These are phyloP conservation scores for Petrophora chlorosata DNA, from an alignment of 2,888 invertebrate genomes.

Conservation along the genomic window DNA sequence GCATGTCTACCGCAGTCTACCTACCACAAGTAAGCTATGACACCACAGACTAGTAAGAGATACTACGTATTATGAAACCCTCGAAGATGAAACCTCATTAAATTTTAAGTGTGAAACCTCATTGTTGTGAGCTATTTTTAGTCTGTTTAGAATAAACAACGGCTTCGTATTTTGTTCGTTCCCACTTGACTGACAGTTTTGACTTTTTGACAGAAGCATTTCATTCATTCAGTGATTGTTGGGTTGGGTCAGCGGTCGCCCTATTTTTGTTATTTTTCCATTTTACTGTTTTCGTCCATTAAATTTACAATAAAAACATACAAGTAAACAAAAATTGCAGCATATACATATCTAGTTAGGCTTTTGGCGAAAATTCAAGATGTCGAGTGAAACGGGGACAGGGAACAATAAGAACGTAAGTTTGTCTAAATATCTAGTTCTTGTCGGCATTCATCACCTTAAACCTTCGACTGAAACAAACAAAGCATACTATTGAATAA, in stretches of 20 bases:
- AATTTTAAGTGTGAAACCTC: too few species aligned
- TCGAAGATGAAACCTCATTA: too few species aligned
- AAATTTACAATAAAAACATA: constrained; percentile 3
- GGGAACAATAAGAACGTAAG: constrained; percentile 80
- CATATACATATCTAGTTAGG: constrained; percentile 21
- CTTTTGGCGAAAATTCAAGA: too few species aligned
- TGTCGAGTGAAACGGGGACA: constrained; percentile 83
- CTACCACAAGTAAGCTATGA: too few species aligned
- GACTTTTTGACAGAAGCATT: too few species aligned
- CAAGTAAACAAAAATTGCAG: background rate
- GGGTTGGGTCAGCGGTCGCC: constrained; percentile 30
- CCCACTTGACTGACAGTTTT: too few species aligned
- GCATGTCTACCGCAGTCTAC: too few species aligned
- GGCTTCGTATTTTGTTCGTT: too few species aligned
- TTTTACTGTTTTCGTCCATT: constrained; percentile 7
- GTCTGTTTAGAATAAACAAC: background rate
- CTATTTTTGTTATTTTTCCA: constrained; percentile 30
- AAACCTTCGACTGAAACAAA: background rate
- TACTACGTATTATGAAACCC: too few species aligned
- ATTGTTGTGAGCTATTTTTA: too few species aligned
- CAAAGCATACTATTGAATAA: background rate
- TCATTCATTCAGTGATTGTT: constrained; percentile 16
- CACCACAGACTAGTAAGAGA: too few species aligned
- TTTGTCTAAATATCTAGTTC: background rate
- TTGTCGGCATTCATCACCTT: background rate